Evolutionary conservation across 64 coral and sea anemone genomes (phyloP).

Genomic region (Montipora cactus): DNA sequence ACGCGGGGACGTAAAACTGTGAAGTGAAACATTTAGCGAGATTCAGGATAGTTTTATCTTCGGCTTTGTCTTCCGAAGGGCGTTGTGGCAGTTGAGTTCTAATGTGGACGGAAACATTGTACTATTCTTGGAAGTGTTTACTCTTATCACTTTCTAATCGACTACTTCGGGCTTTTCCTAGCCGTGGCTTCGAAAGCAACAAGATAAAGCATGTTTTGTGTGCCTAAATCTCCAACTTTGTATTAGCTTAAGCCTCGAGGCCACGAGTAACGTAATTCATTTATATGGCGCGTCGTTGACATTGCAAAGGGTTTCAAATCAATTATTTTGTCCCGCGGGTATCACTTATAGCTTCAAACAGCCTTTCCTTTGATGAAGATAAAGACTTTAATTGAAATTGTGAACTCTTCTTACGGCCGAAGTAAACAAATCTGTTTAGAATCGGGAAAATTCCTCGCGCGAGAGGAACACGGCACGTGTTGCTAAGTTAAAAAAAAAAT

Average conservation of each 20-base stretch:
- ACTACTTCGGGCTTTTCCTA: background rate
- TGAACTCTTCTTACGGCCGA: background rate
- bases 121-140: background rate
- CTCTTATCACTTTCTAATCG: background rate
- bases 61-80: constrained; percentile 23
- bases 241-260: constrained; percentile 12
- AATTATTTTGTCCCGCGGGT: constrained; percentile 19
- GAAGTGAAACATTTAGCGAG: background rate
- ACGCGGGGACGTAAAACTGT: background rate
- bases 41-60: constrained; percentile 10
- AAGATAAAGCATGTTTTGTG: background rate
- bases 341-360: constrained; percentile 43
- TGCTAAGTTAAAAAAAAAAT: background rate
- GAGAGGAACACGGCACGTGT: constrained; percentile 20
- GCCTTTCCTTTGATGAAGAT: constrained; percentile 32
- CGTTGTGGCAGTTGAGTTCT: constrained; percentile 3
- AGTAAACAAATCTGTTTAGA: constrained; percentile 35
- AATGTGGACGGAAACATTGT: constrained; percentile 18
- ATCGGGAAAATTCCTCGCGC: constrained; percentile 29
- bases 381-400: constrained; percentile 49
- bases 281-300: constrained; percentile 1
- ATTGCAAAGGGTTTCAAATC: constrained; percentile 25
- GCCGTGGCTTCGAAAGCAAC: background rate
- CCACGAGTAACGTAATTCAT: constrained; percentile 40
- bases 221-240: background rate